phyloP scores from a whole-genome alignment of 2,797 vertebrate species.

The Meda fulgida region DNA sequence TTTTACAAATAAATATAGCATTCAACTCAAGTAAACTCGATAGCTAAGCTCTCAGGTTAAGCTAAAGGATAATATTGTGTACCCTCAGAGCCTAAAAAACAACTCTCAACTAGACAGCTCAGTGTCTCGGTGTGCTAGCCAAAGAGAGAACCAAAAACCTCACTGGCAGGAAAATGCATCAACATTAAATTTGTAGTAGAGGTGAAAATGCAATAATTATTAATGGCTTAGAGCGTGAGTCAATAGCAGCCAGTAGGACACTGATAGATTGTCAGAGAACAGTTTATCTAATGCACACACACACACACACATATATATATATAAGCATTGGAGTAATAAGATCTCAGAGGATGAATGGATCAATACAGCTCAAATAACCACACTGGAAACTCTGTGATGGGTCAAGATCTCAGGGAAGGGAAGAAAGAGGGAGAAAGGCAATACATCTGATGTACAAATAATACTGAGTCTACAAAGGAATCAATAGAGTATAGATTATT shows the following conservation, averaged over 20 bases:
- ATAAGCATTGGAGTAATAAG: slow-evolving; percentile 10
- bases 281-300: slow-evolving; percentile 14
- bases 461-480: slow-evolving; percentile 21
- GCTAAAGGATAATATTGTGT: background rate
- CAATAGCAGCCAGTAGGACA: slow-evolving; percentile 44
- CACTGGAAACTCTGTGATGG: background rate
- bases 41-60: background rate
- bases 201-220: slow-evolving; percentile 52
- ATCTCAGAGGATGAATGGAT: slow-evolving; percentile 36
- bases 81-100: slow-evolving; percentile 1
- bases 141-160: slow-evolving; percentile 6
- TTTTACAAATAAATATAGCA: background rate
- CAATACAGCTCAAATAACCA: slow-evolving; percentile 48
- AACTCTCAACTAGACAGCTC: slow-evolving; percentile 6
- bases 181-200: slow-evolving; percentile 39
- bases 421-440: slow-evolving; percentile 7
- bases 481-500: slow-evolving; percentile 19
- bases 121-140: slow-evolving; percentile 1
- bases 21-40: background rate
- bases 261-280: slow-evolving; percentile 51
- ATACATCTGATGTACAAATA: slow-evolving; percentile 24
- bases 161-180: slow-evolving; percentile 3
- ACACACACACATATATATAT: background rate
- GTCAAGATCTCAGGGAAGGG: slow-evolving; percentile 5
- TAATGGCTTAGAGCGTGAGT: slow-evolving; percentile 44